These are phyloP conservation scores for Hydrochoerus hydrochaeris DNA, from an alignment of 2,113 vertebrate genomes.

Conservation along the genomic window DNA sequence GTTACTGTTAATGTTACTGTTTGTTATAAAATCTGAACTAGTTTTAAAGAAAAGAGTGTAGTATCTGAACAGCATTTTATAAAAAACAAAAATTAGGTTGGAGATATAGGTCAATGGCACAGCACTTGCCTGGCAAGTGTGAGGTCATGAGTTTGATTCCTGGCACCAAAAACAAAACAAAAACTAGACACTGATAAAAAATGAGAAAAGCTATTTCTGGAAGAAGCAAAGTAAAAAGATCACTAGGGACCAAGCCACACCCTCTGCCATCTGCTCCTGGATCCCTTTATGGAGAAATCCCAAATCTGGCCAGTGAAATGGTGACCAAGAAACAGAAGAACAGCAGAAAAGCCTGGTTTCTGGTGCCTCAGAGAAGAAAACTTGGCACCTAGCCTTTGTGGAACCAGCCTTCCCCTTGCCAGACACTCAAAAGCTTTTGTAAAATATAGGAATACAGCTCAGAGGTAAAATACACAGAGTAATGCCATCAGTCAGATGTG, in stretches of 20 bases:
- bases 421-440: background rate
- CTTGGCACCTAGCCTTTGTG: too few species aligned
- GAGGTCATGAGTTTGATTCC: too few species aligned
- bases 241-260: background rate
- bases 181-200: background rate
- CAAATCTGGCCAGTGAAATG: background rate
- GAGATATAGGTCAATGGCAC: too few species aligned
- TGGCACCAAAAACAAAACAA: too few species aligned
- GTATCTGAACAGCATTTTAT: background rate
- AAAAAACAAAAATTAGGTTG: background rate
- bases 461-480: background rate
- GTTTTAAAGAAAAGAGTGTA: conserved; percentile 29
- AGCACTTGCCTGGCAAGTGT: too few species aligned
- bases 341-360: background rate
- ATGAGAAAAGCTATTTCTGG: background rate
- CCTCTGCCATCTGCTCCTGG: background rate
- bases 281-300: background rate
- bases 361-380: background rate
- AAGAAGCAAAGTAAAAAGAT: conserved; percentile 3
- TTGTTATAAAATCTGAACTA: conserved; percentile 21
- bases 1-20: background rate
- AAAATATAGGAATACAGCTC: background rate
- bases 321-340: background rate
- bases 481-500: background rate
- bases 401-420: background rate